These are phyloP conservation scores for Todus mexicanus DNA, from an alignment of 2,797 vertebrate genomes.

Conservation along the genomic window DNA sequence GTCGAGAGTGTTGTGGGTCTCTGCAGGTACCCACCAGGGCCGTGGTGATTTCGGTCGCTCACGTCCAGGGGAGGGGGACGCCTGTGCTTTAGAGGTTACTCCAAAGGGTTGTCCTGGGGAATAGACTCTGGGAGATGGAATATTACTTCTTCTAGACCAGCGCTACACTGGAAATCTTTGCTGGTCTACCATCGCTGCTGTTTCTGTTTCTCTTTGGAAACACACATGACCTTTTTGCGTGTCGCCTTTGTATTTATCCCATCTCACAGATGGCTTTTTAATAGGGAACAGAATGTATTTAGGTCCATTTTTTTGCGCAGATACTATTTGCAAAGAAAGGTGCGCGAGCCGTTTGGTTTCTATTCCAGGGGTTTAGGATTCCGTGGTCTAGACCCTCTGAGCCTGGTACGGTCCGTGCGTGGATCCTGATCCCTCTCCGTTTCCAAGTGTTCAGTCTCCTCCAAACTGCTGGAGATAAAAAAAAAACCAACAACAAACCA, in stretches of 20 bases:
- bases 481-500: too few species aligned
- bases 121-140: neutral
- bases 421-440: neutral
- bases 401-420: neutral
- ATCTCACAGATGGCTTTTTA: neutral
- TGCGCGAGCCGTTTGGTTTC: neutral
- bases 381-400: neutral
- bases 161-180: neutral
- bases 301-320: neutral
- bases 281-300: neutral
- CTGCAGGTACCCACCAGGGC: neutral
- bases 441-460: neutral
- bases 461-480: neutral
- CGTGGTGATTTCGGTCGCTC: neutral
- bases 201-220: neutral
- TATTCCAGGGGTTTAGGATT: neutral
- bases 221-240: neutral
- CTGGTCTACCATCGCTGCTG: neutral
- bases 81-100: neutral
- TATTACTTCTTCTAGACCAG: neutral
- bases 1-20: neutral
- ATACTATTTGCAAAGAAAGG: neutral
- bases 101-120: neutral
- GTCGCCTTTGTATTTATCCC: neutral
- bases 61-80: neutral